phyloP scores from a whole-genome alignment of 2,113 vertebrate genomes.

The Phalacrocorax aristotelis region DNA sequence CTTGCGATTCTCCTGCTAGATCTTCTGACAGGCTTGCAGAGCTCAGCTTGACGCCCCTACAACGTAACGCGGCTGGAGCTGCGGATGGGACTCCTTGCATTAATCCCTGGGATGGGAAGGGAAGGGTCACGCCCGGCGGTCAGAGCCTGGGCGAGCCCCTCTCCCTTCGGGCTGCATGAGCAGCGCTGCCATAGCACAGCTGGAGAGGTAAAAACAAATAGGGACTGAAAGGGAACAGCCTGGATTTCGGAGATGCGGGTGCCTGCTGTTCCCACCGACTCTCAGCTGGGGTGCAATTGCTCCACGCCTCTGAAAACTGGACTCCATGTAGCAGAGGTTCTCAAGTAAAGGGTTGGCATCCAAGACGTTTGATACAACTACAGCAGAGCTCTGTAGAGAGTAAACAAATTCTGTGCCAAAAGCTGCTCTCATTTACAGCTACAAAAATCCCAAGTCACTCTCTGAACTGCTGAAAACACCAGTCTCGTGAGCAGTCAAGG shows the following conservation, averaged over 20 bases:
- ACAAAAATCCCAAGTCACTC: conserved; percentile 19
- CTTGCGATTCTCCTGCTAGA: not conserved
- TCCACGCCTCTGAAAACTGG: not conserved
- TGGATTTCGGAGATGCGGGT: not conserved
- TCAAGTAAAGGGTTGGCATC: not conserved
- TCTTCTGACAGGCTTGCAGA: not conserved
- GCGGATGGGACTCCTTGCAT: not conserved
- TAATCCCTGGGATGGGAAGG: not conserved
- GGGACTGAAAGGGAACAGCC: not conserved
- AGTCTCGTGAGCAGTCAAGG: not conserved
- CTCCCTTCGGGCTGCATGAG: not conserved
- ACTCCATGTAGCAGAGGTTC: not conserved
- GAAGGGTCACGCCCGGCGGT: not conserved
- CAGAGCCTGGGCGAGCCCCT: not conserved
- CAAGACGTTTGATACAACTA: not conserved
- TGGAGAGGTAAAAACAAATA: not conserved
- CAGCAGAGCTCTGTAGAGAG: not conserved
- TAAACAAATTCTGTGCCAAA: conserved; percentile 34
- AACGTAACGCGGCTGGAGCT: not conserved
- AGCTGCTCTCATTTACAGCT: conserved; percentile 36
- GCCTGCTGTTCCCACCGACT: not conserved
- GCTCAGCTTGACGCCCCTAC: not conserved
- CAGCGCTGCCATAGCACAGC: not conserved
- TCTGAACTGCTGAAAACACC: not conserved
- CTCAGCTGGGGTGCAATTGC: not conserved